Conservation (phyloP, 2,888 invertebrate genomes). For the Horisme vitalbata region DNA sequence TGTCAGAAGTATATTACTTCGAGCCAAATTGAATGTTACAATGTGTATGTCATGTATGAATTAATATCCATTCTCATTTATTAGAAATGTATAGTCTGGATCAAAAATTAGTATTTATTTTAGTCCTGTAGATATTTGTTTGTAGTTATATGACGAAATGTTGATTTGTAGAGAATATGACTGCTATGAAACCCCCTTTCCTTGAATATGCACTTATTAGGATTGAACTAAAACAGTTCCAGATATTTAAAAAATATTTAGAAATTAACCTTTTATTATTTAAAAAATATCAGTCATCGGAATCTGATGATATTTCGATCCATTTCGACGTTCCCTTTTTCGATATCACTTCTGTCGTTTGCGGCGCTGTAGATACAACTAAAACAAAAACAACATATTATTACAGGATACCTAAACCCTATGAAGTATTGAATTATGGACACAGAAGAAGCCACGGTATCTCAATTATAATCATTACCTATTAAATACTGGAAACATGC, state of each 20-base stretch:
- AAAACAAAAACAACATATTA: conserved; percentile 39
- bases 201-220: too few species aligned
- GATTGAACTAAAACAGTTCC: too few species aligned
- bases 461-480: too few species aligned
- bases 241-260: conserved; percentile 59
- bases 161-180: conserved; percentile 55
- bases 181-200: too few species aligned
- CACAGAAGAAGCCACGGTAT: too few species aligned
- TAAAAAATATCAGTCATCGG: conserved; percentile 59
- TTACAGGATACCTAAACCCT: too few species aligned
- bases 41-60: conserved; percentile 32
- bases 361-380: conserved; percentile 64
- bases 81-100: conserved; percentile 26
- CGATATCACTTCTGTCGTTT: conserved; percentile 63
- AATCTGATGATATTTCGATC: conserved; percentile 77
- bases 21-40: conserved; percentile 47
- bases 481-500: too few species aligned
- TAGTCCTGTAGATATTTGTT: conserved; percentile 26
- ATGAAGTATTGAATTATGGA: too few species aligned
- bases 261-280: conserved; percentile 68
- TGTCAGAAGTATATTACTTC: conserved; percentile 60
- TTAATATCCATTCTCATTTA: conserved; percentile 22
- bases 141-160: conserved; percentile 17
- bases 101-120: conserved; percentile 37
- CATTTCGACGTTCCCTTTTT: conserved; percentile 63